Conservation (phyloP, 2,113 vertebrate species). For the Mobula hypostoma region DNA sequence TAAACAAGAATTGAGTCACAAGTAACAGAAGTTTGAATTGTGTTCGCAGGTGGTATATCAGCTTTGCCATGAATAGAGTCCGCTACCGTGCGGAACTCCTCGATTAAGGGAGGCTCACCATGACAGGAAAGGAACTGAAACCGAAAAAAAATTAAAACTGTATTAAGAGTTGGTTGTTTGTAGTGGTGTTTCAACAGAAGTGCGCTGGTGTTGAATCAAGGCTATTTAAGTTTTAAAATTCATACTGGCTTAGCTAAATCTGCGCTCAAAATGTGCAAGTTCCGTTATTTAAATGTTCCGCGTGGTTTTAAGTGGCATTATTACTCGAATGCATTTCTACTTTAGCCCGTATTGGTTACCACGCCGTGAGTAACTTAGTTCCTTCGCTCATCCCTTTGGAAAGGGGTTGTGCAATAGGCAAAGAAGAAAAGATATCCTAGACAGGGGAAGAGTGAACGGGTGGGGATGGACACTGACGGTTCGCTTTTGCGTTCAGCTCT, state of each 20-base stretch:
- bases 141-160: not conserved
- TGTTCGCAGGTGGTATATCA: not conserved
- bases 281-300: not conserved
- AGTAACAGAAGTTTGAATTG: not conserved
- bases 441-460: not conserved
- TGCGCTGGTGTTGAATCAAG: not conserved
- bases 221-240: too few relatives aligned
- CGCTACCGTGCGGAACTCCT: too few relatives aligned
- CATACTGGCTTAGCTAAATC: not conserved
- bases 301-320: not conserved
- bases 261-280: not conserved
- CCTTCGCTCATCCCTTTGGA: not conserved
- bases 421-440: not conserved
- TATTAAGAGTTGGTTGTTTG: not conserved
- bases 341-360: not conserved
- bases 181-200: not conserved
- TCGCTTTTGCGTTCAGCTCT: constrained; percentile 25
- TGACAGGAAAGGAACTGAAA: not conserved
- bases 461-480: not conserved
- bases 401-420: not conserved
- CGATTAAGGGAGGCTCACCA: not conserved
- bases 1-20: not conserved
- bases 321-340: not conserved
- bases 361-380: not conserved
- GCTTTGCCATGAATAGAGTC: not conserved